Base-by-base conservation (phyloP, 2,113 vertebrate species). In the Malurus melanocephalus region DNA sequence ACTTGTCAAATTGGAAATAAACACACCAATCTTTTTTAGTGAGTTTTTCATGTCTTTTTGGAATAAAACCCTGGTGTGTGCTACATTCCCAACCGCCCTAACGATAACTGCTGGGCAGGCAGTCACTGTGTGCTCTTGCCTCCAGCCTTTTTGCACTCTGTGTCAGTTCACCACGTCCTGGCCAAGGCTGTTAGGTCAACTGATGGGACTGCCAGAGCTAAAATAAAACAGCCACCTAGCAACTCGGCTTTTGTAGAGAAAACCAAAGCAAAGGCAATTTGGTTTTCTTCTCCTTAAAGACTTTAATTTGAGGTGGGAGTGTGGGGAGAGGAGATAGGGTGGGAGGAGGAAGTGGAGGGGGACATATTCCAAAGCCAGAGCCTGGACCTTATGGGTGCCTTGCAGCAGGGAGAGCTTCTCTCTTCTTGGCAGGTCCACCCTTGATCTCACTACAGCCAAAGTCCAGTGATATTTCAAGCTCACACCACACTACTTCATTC, bases 1-100 rank as follows among this genome's bases (percentile, higher is more conserved):
- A 67, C 42, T 53, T 88, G 38, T 85, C 60, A 83, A 61, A 80
- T 35, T 80, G 26, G 79, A 93, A 85, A 72, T 69, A 92, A 85
- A 65, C 9, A 68, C 28, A 45, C 8, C 53, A 79, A 79, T 72
- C 11, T 42, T 69, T 85, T 92, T 71, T 35, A 53, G 9, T 52
- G 26, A 68, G 21, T 81, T 90, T 66, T 17, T 32, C 5, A 1
- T 68, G 40, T 85, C 77, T 66, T 80, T 52, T 52, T 74, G 43
- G 82, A 62, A 71, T 74, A 88, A 93, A 82, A 45, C 38, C 13
- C 52, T 80, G 45, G 16, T 62, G 48, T 60, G 10, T 78, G 43
- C 14, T 61, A 49, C 28, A 45, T 90, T 95, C 57, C 51, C 38
- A 87, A 5, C 48, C 3, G 2, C 21, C 19, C 87, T 55, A 84